Evolutionary conservation across 2,888 invertebrate genomes (phyloP).

Genomic region (Microplitis manilae): DNA sequence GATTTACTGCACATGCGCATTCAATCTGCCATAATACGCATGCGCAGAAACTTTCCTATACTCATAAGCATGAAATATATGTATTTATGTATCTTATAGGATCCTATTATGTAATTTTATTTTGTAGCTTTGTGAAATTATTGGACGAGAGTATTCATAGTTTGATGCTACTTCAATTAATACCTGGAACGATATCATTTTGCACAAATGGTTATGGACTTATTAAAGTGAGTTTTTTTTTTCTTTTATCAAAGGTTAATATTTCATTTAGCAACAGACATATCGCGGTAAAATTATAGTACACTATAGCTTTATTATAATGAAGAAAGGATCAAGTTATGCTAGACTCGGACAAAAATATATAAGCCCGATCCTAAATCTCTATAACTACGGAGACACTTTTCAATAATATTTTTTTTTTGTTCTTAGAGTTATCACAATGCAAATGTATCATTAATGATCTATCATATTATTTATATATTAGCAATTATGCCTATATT

Average conservation of each 20-base stretch:
- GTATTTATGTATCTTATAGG: too few species aligned
- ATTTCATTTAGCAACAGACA: not conserved
- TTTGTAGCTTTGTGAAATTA: slow-evolving; percentile 8
- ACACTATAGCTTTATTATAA: too few species aligned
- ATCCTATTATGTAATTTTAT: not conserved
- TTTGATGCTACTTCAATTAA: slow-evolving; percentile 2
- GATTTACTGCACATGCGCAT: too few species aligned
- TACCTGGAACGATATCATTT: slow-evolving; percentile 9
- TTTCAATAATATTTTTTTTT: not conserved
- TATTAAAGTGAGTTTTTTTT: slow-evolving; percentile 6
- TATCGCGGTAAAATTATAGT: too few species aligned
- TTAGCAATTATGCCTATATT: slow-evolving; percentile 11
- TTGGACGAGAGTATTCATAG: not conserved
- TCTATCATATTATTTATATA: slow-evolving; percentile 13
- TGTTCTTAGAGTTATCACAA: slow-evolving; percentile 9
- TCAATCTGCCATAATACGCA: too few species aligned
- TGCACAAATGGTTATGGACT: slow-evolving; percentile 19
- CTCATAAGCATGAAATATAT: too few species aligned
- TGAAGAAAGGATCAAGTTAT: too few species aligned
- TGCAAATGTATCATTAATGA: not conserved
- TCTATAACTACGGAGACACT: too few species aligned
- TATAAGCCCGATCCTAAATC: too few species aligned
- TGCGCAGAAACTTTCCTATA: too few species aligned
- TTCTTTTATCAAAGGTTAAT: not conserved
- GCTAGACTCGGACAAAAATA: too few species aligned